Evolutionary conservation across 2,113 vertebrate genomes (phyloP).

Genomic region (Rhipidura dahli): DNA sequence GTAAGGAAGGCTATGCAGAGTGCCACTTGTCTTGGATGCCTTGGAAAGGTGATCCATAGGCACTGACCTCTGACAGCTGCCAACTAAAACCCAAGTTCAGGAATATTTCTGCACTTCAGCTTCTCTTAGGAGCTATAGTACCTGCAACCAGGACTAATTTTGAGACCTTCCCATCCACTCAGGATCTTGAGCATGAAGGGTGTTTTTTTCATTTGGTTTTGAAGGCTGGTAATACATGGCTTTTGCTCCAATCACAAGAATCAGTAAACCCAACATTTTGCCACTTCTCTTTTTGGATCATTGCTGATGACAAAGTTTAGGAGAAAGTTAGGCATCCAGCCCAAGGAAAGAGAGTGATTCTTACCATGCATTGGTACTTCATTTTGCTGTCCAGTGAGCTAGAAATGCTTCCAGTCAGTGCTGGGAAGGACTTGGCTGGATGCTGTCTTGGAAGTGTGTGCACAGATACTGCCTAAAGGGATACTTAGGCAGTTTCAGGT

Average conservation of each 20-base stretch:
- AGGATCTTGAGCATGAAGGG: not conserved
- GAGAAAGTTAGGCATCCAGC: not conserved
- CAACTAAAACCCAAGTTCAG: not conserved
- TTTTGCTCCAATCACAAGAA: not conserved
- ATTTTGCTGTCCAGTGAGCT: not conserved
- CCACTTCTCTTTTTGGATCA: not conserved
- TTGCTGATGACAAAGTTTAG: not conserved
- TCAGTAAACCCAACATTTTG: not conserved
- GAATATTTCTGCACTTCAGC: not conserved
- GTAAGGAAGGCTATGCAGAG: not conserved
- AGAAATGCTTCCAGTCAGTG: not conserved
- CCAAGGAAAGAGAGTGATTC: not conserved
- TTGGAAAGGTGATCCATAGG: fast-evolving
- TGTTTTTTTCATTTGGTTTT: not conserved
- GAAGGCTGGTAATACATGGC: not conserved
- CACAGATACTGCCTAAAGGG: not conserved
- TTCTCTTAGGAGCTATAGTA: not conserved
- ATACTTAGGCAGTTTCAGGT: not conserved
- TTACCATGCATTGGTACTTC: not conserved
- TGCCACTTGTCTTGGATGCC: not conserved
- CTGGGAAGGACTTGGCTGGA: not conserved
- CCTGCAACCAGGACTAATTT: not conserved
- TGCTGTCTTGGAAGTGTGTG: not conserved
- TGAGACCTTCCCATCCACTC: not conserved
- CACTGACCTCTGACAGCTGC: not conserved